Conservation (phyloP, 1,140 invertebrate genomes). For the Euura lappo region DNA sequence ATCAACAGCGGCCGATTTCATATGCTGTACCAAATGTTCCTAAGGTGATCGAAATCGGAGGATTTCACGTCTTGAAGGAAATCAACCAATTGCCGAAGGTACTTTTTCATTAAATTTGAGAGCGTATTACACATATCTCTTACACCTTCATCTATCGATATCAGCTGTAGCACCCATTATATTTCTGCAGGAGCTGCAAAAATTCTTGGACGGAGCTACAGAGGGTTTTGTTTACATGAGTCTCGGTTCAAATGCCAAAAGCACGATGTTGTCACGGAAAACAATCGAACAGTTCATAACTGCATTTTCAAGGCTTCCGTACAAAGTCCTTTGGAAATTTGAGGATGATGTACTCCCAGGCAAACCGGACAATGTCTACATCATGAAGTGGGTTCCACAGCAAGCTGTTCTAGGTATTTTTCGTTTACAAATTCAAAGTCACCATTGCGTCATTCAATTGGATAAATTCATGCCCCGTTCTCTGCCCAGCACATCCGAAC, state of each 20-base stretch:
- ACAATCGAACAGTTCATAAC: slow-evolving; percentile 52
- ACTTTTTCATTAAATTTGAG: background rate
- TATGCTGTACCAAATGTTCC: slow-evolving; percentile 61
- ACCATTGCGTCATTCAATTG: too few relatives aligned
- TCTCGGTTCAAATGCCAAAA: slow-evolving; percentile 46
- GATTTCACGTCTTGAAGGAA: slow-evolving; percentile 49
- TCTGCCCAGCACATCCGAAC: too few relatives aligned
- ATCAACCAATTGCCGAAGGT: too few relatives aligned
- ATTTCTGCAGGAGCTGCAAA: slow-evolving; percentile 50
- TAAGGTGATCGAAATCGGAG: slow-evolving; percentile 59
- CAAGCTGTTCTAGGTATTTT: slow-evolving; percentile 67
- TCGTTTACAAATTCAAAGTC: too few relatives aligned
- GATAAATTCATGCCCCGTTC: too few relatives aligned
- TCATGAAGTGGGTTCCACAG: slow-evolving; percentile 66
- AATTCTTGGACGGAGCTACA: slow-evolving; percentile 55
- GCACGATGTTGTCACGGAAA: slow-evolving; percentile 40
- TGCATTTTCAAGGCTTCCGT: slow-evolving; percentile 60
- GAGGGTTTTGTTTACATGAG: slow-evolving; percentile 31
- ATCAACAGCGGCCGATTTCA: slow-evolving; percentile 63
- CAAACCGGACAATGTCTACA: slow-evolving; percentile 59
- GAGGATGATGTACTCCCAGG: slow-evolving; percentile 57
- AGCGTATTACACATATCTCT: background rate
- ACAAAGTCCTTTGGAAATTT: slow-evolving; percentile 66
- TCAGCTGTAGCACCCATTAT: slow-evolving; percentile 7
- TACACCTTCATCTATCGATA: too few relatives aligned